Evolutionary conservation across 53 echinoderm and acorn worm species (phyloP), one percentile per base, ranked within the genome.

Genomic region (Luidia sarsii): DNA sequence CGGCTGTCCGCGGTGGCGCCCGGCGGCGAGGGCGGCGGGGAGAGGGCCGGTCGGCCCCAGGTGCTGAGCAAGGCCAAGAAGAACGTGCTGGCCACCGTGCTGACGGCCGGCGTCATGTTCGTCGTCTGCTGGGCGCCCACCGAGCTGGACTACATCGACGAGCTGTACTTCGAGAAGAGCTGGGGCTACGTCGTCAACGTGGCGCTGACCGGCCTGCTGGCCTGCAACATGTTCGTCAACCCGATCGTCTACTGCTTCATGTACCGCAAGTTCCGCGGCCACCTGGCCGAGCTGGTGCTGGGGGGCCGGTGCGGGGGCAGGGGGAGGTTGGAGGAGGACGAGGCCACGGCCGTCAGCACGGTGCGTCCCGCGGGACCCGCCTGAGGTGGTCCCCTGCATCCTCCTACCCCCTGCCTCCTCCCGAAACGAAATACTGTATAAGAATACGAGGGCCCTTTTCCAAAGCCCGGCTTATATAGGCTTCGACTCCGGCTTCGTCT

Each of bases 41-140:
- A 23, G 7, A n/a, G 10, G 2, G 3, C 7, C 3, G 36, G 24
- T 23, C 55, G 18, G 11, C 56, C 7, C 14, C 35, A 21, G 19
- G 27, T 28, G 10, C 14, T 57, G 39, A 24, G 73, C 39, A 54
- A 27, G 35, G 57, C 55, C 0, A 73, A 73, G 73, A 53, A 27
- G 55, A 73, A 73, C 73, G 73, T 73, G 14, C 33, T 73, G 25
- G 54, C 27, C 28, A 38, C 73, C 20, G 36, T 73, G 37, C 15
- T 73, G 38, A 36, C 56, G 35, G 41, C 73, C 9, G 57, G 36
- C 8, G 23, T 56, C 14, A 57, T 57, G 55, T 55, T 73, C 18
- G 73, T 39, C 43, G 52, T 73, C 56, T 73, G 73, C 73, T 73
- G 73, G 73, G 39, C 57, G 37, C 73, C 73, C 10, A 39, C 73